A percentile compares a stretch with the other conserved stretches of the same genome.
phyloP scores from a whole-genome alignment of 2,888 invertebrate genomes.

The Melanostoma mellinum region DNA sequence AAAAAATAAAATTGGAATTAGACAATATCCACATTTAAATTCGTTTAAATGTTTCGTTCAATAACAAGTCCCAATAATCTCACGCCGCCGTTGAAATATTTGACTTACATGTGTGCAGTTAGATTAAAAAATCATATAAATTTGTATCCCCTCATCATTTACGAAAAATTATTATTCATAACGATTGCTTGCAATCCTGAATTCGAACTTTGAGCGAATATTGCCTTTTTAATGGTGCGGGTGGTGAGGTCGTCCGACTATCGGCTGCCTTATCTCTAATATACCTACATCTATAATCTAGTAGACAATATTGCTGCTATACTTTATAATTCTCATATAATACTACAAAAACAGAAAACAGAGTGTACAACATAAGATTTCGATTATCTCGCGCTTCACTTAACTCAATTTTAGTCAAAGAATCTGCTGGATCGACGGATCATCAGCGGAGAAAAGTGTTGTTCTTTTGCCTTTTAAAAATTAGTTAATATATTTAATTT shows the following conservation, averaged over 20 bases:
- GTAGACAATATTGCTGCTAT: conserved; percentile 49
- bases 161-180: conserved; percentile 13
- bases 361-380: conserved; percentile 45
- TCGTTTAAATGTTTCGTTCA: background rate
- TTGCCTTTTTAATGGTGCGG: conserved; percentile 70
- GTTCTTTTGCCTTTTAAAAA: background rate
- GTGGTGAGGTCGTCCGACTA: conserved; percentile 71
- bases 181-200: conserved; percentile 51
- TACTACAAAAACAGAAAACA: conserved; percentile 43
- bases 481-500: conserved; percentile 11
- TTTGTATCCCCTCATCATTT: background rate
- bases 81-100: conserved; percentile 5
- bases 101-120: background rate
- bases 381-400: conserved; percentile 53
- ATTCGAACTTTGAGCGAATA: conserved; percentile 73
- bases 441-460: conserved; percentile 32
- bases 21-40: background rate
- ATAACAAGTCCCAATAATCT: background rate
- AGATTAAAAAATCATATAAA: background rate
- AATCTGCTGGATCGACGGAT: conserved; percentile 47
- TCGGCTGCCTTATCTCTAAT: conserved; percentile 63
- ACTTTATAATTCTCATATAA: conserved; percentile 36
- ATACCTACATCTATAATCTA: conserved; percentile 63
- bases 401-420: conserved; percentile 56
- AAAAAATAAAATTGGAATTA: background rate